Conservation (phyloP, 2,113 vertebrate species). For the Antechinus stuartii region DNA sequence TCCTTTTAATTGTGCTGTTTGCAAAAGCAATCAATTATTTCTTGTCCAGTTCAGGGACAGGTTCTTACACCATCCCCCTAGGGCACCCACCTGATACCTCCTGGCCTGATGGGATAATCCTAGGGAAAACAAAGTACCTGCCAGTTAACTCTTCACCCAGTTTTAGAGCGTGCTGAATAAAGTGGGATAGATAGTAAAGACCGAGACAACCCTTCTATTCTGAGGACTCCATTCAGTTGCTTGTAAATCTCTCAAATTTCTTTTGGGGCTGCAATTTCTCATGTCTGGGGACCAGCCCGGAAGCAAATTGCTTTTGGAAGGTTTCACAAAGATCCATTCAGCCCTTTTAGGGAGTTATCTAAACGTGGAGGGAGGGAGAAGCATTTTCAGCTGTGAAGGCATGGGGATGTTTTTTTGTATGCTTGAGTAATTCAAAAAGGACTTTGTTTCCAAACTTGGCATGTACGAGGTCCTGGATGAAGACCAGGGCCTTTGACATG, state of each 20-base stretch:
- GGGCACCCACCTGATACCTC: slow-evolving; percentile 54
- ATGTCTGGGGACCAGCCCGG: slow-evolving; percentile 75
- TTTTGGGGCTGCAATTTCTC: slow-evolving; percentile 71
- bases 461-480: slow-evolving; percentile 73
- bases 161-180: background rate
- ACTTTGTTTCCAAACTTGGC: slow-evolving; percentile 81
- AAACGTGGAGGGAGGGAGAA: slow-evolving; percentile 67
- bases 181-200: slow-evolving; percentile 21
- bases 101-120: background rate
- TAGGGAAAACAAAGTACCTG: slow-evolving; percentile 45
- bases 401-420: slow-evolving; percentile 76
- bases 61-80: background rate
- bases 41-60: slow-evolving; percentile 45
- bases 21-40: background rate
- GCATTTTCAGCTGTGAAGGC: slow-evolving; percentile 72
- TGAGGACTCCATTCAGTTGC: slow-evolving; percentile 60
- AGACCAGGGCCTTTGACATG: slow-evolving; percentile 74
- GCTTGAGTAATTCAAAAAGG: slow-evolving; percentile 79
- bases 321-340: slow-evolving; percentile 78
- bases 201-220: slow-evolving; percentile 44
- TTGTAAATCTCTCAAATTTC: slow-evolving; percentile 75
- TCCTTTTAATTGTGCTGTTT: background rate
- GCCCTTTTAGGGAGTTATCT: slow-evolving; percentile 73
- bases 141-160: slow-evolving; percentile 46
- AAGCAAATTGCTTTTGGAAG: slow-evolving; percentile 79